Evolutionary conservation across 2,888 invertebrate species (phyloP), one percentile per base, ranked within the genome.

Genomic region (Heliconius cydno): DNA sequence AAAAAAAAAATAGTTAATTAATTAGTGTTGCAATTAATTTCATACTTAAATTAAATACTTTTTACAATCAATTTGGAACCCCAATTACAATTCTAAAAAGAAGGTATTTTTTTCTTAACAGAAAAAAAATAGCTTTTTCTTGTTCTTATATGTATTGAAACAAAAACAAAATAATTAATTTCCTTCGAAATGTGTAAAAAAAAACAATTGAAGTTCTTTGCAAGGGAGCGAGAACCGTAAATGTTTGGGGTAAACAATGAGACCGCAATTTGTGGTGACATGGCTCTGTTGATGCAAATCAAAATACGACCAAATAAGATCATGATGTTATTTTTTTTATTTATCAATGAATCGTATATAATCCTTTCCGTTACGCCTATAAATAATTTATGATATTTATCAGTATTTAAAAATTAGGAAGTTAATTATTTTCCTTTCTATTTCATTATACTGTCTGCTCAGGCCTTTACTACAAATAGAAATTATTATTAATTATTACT

Each of bases 211-310:
- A 91, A 90, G 91, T 91, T 90, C 90, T 92, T 92, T 28, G 1
- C 28, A 28, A 28, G 90, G 90, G 91, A 91, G 88, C 90, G 91
- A 87, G 88, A 85, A 87, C 87, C 87, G 89, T 89, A 90, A 92
- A 91, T 92, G 92, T 94, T 94, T 93, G 92, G 89, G 86, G 87
- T 90, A 92, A 93, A 94, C 93, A 94, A 93, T 94, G 92, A 92
- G 91, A 88, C 90, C 89, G 92, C 94, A 92, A 94, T 94, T 94
- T 94, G 94, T 89, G 92, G 88, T 90, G 90, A 88, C 90, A 88
- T 87, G 87, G 90, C 90, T 92, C 90, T 92, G 91, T 92, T 92
- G 90, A 91, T 90, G 90, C 88, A 90, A 92, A 93, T 92, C 91
- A 91, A 90, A 92, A 90, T 90, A 90, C 90, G 89, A 90, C 90